Evolutionary conservation across 2,888 invertebrate species (phyloP).

Genomic region (Pasiphila rectangulata): DNA sequence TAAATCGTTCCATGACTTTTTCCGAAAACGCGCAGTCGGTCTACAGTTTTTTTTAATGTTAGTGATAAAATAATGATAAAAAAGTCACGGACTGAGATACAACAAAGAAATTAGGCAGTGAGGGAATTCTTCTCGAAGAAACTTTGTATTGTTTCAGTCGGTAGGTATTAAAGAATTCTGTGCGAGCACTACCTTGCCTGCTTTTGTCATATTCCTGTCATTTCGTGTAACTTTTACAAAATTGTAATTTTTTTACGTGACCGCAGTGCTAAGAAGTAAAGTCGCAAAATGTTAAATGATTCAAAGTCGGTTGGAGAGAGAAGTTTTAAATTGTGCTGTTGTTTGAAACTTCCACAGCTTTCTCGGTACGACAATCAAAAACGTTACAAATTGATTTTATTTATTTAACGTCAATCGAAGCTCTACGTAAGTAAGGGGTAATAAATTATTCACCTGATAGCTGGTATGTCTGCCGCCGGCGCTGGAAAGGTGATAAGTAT

Average conservation of each 20-base stretch:
- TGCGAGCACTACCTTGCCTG: constrained; percentile 13
- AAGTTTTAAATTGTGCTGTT: constrained; percentile 1
- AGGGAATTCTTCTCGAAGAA: too few species aligned
- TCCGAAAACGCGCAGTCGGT: too few species aligned
- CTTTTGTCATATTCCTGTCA: constrained; percentile 21
- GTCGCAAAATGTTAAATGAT: constrained; percentile 9
- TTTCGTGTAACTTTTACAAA: constrained; percentile 17
- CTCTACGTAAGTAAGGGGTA: too few species aligned
- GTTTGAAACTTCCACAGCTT: neutral
- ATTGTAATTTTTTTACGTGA: constrained; percentile 19
- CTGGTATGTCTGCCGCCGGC: too few species aligned
- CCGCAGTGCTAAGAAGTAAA: constrained; percentile 9
- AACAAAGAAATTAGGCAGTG: too few species aligned
- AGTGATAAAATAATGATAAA: too few species aligned
- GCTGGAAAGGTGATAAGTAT: too few species aligned
- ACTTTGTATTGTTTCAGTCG: too few species aligned
- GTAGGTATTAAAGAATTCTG: neutral
- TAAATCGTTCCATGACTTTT: too few species aligned
- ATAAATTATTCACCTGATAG: too few species aligned
- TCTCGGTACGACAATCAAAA: neutral
- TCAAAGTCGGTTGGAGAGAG: neutral
- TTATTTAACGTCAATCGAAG: neutral
- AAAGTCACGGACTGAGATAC: too few species aligned
- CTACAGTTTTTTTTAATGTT: too few species aligned
- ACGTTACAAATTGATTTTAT: neutral